phyloP scores from a whole-genome alignment of 2,888 invertebrate genomes.

The Baronia brevicornis region DNA sequence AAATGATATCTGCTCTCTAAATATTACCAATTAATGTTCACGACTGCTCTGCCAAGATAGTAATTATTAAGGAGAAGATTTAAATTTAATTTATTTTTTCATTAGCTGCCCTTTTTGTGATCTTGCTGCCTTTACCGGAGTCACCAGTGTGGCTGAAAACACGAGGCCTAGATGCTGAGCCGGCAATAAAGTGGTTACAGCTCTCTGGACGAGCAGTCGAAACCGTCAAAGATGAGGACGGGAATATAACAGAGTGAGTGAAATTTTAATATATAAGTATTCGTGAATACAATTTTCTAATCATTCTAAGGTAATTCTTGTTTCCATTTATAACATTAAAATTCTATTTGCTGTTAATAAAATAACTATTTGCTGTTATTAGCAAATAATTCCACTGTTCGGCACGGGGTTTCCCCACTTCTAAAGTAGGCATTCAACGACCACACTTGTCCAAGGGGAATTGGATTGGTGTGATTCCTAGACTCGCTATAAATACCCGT shows the following conservation, averaged over 20 bases:
- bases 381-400: no score
- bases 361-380: no score
- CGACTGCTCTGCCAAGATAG: no score
- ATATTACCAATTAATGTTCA: no score
- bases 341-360: no score
- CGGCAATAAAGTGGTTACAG: conserved; percentile 70
- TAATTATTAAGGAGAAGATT: no score
- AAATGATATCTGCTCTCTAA: no score
- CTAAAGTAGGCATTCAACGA: no score
- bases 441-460: no score
- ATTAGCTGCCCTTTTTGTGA: conserved; percentile 60
- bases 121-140: conserved; percentile 76
- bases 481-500: no score
- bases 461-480: no score
- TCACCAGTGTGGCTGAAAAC: conserved; percentile 77
- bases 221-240: conserved; percentile 40
- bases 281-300: conserved; percentile 2
- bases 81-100: conserved; percentile 15
- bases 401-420: no score
- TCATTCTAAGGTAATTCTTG: neutral
- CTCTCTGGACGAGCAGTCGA: conserved; percentile 58
- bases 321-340: neutral
- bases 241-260: conserved; percentile 36
- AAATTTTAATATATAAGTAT: conserved; percentile 19
- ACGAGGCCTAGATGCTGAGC: conserved; percentile 58